Evolutionary conservation across 2,113 vertebrate genomes (phyloP), one percentile per base, ranked within the genome.

Genomic region (Oncorhynchus tshawytscha): DNA sequence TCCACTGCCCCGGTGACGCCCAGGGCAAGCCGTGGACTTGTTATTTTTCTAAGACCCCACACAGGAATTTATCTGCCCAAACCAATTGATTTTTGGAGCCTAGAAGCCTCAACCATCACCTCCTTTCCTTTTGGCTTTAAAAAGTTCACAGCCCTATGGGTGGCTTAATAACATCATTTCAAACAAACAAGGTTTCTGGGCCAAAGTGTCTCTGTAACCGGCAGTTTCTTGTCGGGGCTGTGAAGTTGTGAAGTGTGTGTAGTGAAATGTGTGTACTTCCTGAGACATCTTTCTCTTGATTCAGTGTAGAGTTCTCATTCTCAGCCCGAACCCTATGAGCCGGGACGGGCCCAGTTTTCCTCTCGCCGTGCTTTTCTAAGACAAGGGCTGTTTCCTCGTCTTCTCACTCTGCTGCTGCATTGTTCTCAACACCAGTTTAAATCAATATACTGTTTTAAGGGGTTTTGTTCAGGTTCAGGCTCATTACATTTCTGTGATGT

Each of bases 41-140:
- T 72, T 79, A 57, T 78, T 74, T 84, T 70, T 71, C 39, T 68
- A 31, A 70, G 48, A 75, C 68, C 59, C 75, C 73, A 59, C 20
- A 65, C 39, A 76, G 71, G 71, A 39, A 16, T 73, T 45, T 45
- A 39, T 71, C 78, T 75, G 64, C 27, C 31, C 60, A 67, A 74
- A 70, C 69, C 72, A 71, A 71, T 74, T 48, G 39, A 45, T 79
- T 67, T 72, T 67, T 66, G 24, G 69, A n/a, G 64, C 71, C 59
- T 29, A 25, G 65, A 75, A 71, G 70, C 75, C n/a, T 69, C 31
- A 22, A 9, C 59, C 18, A 62, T 67, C 67, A 66, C n/a, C 66
- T 71, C 39, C 39, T 22, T 25, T 29, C 25, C 8, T 20, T 70
- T 70, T 12, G 59, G 57, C 66, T 69, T 73, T 73, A 27, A 31